These are phyloP conservation scores for Nephrotoma appendiculata DNA, from an alignment of 2,888 invertebrate genomes.

Conservation along the genomic window DNA sequence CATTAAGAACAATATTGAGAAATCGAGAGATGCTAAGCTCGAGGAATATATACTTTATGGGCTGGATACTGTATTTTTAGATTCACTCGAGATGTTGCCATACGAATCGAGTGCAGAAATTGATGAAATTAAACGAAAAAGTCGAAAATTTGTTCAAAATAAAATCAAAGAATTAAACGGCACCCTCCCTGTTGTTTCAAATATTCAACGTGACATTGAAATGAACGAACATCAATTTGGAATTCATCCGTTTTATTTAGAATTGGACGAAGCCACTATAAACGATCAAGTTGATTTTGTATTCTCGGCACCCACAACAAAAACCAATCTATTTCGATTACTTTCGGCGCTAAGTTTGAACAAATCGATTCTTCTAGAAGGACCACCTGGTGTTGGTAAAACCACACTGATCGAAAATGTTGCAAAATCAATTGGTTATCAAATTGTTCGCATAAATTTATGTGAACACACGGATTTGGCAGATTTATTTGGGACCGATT, in stretches of 20 bases:
- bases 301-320: slow-evolving; percentile 65
- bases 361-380: slow-evolving; percentile 89
- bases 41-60: slow-evolving; percentile 73
- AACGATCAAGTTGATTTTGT: slow-evolving; percentile 37
- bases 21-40: slow-evolving; percentile 21
- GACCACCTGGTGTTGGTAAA: slow-evolving; percentile 96
- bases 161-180: slow-evolving; percentile 30
- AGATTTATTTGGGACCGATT: slow-evolving; percentile 94
- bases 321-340: slow-evolving; percentile 67
- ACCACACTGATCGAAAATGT: slow-evolving; percentile 87
- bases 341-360: slow-evolving; percentile 79
- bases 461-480: slow-evolving; percentile 99
- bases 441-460: slow-evolving; percentile 84
- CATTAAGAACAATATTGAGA: slow-evolving; percentile 42
- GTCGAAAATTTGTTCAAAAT: slow-evolving; percentile 22
- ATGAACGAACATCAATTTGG: slow-evolving; percentile 39
- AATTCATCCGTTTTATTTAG: slow-evolving; percentile 58
- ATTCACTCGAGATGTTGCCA: slow-evolving; percentile 72
- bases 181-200: slow-evolving; percentile 5
- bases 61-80: slow-evolving; percentile 78
- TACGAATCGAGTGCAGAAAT: slow-evolving; percentile 45
- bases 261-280: slow-evolving; percentile 9
- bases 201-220: slow-evolving; percentile 12
- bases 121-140: slow-evolving; percentile 26
- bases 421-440: slow-evolving; percentile 69